Percentiles rank a stretch among this genome's conserved stretches.
These are phyloP conservation scores for Agelaius phoeniceus DNA, from an alignment of 2,113 vertebrate species.

Conservation along the genomic window DNA sequence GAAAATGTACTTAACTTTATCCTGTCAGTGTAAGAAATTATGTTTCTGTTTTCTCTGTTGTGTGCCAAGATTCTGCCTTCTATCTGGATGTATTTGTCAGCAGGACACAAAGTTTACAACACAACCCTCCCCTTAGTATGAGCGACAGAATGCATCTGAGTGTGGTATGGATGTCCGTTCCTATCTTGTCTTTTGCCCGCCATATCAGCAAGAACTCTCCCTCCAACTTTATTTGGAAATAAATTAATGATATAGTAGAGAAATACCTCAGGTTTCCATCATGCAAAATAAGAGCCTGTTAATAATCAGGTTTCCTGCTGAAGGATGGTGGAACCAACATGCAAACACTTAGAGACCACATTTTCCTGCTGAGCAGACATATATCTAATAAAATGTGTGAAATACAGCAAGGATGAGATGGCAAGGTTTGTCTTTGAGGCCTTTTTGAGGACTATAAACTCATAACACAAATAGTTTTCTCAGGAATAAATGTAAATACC, in stretches of 20 bases:
- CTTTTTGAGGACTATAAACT: background rate
- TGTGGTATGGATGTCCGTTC: background rate
- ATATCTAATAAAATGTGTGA: background rate
- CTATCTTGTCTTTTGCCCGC: background rate
- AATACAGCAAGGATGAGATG: background rate
- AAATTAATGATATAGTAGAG: background rate
- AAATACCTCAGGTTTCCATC: background rate
- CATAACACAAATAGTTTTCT: background rate
- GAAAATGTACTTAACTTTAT: background rate
- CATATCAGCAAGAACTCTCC: background rate
- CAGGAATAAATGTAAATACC: background rate
- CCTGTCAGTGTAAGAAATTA: background rate
- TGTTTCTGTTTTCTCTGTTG: background rate
- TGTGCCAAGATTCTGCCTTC: background rate
- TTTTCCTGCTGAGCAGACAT: background rate
- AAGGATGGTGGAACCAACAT: background rate
- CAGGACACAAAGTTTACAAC: background rate
- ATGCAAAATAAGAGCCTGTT: background rate
- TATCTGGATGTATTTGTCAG: background rate
- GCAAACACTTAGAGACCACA: background rate
- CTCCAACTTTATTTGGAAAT: background rate
- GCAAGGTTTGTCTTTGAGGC: background rate
- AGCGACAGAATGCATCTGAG: background rate
- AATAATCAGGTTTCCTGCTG: background rate
- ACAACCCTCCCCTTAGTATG: background rate